phyloP scores from a whole-genome alignment of 2,113 vertebrate genomes.

The Lepisosteus osseus region DNA sequence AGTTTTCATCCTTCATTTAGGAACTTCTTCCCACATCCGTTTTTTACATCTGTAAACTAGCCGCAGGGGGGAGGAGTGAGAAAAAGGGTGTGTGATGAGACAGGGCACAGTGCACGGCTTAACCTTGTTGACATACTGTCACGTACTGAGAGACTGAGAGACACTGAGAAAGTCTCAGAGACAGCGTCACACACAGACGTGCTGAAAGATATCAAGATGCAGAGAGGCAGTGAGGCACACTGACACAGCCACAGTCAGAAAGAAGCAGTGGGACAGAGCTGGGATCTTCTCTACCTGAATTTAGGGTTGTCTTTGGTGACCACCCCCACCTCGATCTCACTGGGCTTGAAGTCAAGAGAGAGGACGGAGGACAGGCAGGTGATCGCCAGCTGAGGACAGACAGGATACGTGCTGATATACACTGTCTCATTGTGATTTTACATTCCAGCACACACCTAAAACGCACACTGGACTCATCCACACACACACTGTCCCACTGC shows the following conservation, averaged over 20 bases:
- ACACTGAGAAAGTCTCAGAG: neutral
- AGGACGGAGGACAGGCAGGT: constrained; percentile 64
- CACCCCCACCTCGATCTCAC: constrained; percentile 64
- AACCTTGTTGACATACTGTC: neutral
- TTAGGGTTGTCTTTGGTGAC: constrained; percentile 66
- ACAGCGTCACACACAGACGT: neutral
- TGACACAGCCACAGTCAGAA: neutral
- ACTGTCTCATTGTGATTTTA: neutral
- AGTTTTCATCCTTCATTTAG: neutral
- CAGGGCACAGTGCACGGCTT: neutral
- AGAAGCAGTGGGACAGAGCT: no score
- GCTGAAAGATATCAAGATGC: neutral
- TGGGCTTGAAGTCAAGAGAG: constrained; percentile 62
- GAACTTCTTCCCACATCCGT: no score
- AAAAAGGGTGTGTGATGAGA: neutral
- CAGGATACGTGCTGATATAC: neutral
- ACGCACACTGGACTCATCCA: neutral
- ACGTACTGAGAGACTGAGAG: neutral
- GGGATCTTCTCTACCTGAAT: constrained; percentile 55
- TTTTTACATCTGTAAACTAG: neutral
- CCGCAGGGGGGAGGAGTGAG: neutral
- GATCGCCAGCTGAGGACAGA: constrained; percentile 58
- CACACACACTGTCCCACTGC: neutral
- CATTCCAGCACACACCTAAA: neutral
- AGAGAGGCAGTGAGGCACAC: neutral